These are phyloP conservation scores for Amia ocellicauda DNA, from an alignment of 2,113 vertebrate genomes.

Conservation along the genomic window DNA sequence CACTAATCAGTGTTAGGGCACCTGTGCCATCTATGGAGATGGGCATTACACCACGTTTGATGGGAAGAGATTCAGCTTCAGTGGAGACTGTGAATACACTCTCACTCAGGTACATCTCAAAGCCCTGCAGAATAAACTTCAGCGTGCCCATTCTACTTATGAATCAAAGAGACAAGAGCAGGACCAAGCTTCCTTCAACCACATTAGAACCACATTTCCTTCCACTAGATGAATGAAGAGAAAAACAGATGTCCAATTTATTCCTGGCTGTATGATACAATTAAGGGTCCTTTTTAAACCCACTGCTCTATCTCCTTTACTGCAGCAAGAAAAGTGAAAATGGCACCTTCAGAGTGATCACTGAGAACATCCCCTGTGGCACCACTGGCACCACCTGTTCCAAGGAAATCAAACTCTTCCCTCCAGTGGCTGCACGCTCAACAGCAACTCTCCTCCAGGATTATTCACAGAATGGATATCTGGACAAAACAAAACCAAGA, in stretches of 20 bases:
- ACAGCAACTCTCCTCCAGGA: too few species aligned
- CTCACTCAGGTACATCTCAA: slow-evolving; percentile 76
- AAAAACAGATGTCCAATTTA: too few species aligned
- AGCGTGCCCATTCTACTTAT: background rate
- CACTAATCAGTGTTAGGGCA: slow-evolving; percentile 67
- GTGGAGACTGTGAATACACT: slow-evolving; percentile 85
- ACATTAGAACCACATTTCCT: too few species aligned
- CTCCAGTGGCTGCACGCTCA: slow-evolving; percentile 26
- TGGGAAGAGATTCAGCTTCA: slow-evolving; percentile 83
- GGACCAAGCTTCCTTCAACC: background rate
- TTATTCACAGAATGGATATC: too few species aligned
- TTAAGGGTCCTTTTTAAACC: too few species aligned
- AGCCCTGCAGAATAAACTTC: background rate
- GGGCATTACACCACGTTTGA: slow-evolving; percentile 90
- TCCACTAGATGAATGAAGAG: background rate
- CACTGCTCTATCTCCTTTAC: slow-evolving; percentile 25
- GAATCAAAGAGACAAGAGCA: background rate
- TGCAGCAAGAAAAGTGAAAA: slow-evolving; percentile 53
- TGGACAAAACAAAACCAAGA: too few species aligned
- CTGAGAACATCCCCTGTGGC: slow-evolving; percentile 88
- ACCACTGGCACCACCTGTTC: slow-evolving; percentile 88
- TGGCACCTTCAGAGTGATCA: slow-evolving; percentile 79
- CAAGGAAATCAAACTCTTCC: slow-evolving; percentile 84
- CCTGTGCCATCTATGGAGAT: slow-evolving; percentile 84
- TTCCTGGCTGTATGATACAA: too few species aligned